phyloP scores from a whole-genome alignment of 2,113 vertebrate species.

The Cebidichthys violaceus region DNA sequence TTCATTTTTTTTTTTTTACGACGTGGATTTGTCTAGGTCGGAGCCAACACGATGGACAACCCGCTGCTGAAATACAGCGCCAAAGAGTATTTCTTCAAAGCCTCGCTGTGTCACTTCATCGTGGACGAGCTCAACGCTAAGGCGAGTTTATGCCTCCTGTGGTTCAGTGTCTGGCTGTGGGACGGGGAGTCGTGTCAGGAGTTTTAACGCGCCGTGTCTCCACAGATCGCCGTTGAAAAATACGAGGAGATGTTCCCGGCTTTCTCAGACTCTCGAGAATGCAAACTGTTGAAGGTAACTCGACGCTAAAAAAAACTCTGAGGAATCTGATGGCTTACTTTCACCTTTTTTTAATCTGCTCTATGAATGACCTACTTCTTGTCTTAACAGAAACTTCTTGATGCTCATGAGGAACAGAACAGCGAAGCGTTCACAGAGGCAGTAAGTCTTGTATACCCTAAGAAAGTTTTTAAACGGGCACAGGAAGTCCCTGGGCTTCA shows the following conservation, averaged over 20 bases:
- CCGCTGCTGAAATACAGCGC: slow-evolving; percentile 97
- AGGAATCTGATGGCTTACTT: slow-evolving; percentile 1
- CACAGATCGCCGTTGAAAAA: slow-evolving; percentile 95
- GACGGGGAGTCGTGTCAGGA: background rate
- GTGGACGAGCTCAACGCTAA: slow-evolving; percentile 98
- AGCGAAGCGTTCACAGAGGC: slow-evolving; percentile 96
- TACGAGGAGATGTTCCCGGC: slow-evolving; percentile 99
- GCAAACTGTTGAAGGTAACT: slow-evolving; percentile 96
- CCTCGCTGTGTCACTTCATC: slow-evolving; percentile 96
- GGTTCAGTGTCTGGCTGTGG: background rate
- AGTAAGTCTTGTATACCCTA: slow-evolving; percentile 81
- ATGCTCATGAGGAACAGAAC: slow-evolving; percentile 98
- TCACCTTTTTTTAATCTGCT: slow-evolving; percentile 2
- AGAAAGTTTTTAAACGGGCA: slow-evolving; percentile 32
- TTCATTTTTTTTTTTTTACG: background rate
- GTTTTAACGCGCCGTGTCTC: slow-evolving; percentile 27
- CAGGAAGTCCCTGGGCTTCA: background rate
- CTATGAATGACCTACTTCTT: slow-evolving; percentile 40
- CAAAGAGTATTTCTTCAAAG: slow-evolving; percentile 99
- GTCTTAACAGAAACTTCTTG: slow-evolving; percentile 91
- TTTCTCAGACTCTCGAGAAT: slow-evolving; percentile 97
- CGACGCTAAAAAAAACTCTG: background rate
- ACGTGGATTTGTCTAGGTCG: slow-evolving; percentile 83
- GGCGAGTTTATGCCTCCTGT: slow-evolving; percentile 72
- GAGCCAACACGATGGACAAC: slow-evolving; percentile 97